A percentile compares a stretch with the other conserved stretches of the same genome.
phyloP scores from a whole-genome alignment of 2,113 vertebrate species.

The Pholis gunnellus region DNA sequence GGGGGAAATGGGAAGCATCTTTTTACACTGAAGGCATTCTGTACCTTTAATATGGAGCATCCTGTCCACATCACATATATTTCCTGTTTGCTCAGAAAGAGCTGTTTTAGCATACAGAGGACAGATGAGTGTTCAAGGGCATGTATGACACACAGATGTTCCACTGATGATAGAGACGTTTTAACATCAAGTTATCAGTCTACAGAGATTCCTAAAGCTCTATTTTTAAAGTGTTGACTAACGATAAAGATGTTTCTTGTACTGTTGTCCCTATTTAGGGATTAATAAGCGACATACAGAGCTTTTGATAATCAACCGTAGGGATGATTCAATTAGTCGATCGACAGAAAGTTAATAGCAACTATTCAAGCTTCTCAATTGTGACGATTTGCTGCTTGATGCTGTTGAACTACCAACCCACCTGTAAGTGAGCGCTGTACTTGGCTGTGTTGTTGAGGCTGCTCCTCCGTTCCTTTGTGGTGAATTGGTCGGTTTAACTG shows the following conservation, averaged over 20 bases:
- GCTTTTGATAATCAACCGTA: not conserved
- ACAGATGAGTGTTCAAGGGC: conserved; percentile 46
- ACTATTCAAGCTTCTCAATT: not conserved
- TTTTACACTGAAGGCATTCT: conserved; percentile 53
- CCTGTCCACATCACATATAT: conserved; percentile 15
- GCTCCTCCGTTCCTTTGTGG: not conserved
- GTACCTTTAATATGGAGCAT: conserved; percentile 42
- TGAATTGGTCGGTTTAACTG: not conserved
- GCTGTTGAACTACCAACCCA: not conserved
- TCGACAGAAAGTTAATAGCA: not conserved
- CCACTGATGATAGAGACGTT: conserved; percentile 17
- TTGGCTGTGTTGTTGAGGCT: not conserved
- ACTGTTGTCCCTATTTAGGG: not conserved
- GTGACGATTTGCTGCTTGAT: not conserved
- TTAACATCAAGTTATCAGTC: conserved; percentile 18
- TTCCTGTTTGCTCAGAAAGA: conserved; percentile 32
- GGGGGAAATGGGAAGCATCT: conserved; percentile 74
- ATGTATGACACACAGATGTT: conserved; percentile 40
- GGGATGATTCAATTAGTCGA: not conserved
- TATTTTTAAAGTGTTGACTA: not conserved
- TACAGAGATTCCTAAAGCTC: not conserved
- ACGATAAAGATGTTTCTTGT: not conserved
- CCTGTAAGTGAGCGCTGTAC: not conserved
- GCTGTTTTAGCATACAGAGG: not conserved
- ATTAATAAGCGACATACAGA: not conserved